Base-by-base conservation (phyloP, 2,113 vertebrate genomes). In the Dissostichus mawsoni region DNA sequence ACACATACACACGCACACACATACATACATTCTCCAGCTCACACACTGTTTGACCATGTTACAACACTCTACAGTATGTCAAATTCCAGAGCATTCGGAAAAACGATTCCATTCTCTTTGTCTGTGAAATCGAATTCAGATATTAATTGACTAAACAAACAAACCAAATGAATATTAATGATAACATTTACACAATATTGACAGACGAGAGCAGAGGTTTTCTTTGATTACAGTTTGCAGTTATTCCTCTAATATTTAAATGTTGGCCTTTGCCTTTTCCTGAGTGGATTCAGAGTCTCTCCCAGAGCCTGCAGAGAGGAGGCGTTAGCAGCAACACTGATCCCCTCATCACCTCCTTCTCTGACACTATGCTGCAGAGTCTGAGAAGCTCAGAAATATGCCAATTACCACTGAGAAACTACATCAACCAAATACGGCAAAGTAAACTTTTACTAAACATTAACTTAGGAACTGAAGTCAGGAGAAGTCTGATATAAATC, bases 321-420 rank as follows among this genome's bases (percentile, higher is more conserved):
- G 48, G 73, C 57, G 62, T 68, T 33, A 57, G 65, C 47, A 77
- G 76, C 23, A 74, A 50, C 59, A 68, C 48, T 82, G 82, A 86
- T 81, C 83, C 72, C 50, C 70, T 68, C 77, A 80, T 75, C 9
- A 2, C 33, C 55, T 83, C 78, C 52, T 84, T 74, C 80, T 45
- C 25, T 72, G 59, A 18, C 72, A 70, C 84, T 74, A 70, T 74
- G 50, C 4, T 23, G 36, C 36, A 41, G 36, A 41, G 36, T 41
- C 36, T 41, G 36, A 41, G 36, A 41, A 8, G 36, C 36, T 59
- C 45, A 63, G 7, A 44, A 47, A 45, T 25, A 53, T 41, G 14
- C 41, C 44, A 48, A 62, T 62, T 81, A 61, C 25, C 63, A 53
- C 20, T 0, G 14, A 58, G 5, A 59, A 76, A 45, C 18, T 20